Base-by-base conservation (phyloP, 2,888 invertebrate genomes). In the Seira sanloemensis region DNA sequence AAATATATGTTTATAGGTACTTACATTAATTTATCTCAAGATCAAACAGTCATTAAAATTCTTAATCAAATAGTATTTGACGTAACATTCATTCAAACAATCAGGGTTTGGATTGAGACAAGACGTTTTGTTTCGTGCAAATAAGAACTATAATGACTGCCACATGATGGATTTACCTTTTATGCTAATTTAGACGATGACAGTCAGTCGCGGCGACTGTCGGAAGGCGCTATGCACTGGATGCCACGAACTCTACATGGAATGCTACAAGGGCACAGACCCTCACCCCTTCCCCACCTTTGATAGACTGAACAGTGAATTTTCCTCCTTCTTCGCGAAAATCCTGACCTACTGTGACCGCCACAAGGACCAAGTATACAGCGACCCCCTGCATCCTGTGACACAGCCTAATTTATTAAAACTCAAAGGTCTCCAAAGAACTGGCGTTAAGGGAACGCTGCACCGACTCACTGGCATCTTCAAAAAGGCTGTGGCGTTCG, bases 171-270 rank as follows among this genome's bases (percentile, higher is more conserved):
- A 58, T 9, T 58, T 18, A n/a, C 37, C 21, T 37, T 4, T 24
- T 24, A n/a, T n/a, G n/a, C n/a, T n/a, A n/a, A n/a, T n/a, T 2
- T n/a, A 79, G 79, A 25, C 73, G 5, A 79, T 54, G 19, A 73
- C 68, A 7, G 71, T 72, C n/a, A 24, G 66, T 25, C 27, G 24
- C 2, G 66, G 50, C 12, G 68, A 72, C 25, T 67, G 27, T 18
- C 66, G 67, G 5, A 46, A 67, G 2, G 73, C 25, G 1, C 66
- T 74, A 0, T 79, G 79, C 23, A 54, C 12, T 0, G 79, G 79
- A 9, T 79, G 79, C 67, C 73, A 79, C 50, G 79, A 73, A 7
- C 23, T 58, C 7, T 79, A 79, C 68, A 79, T 79, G 67, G 79
- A 79, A 25, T 67, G 66, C 58, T 73, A 79, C 27, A 72, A 2